Evolutionary conservation across 2,113 vertebrate genomes (phyloP).

Genomic region (Coptodon bakossiorum): DNA sequence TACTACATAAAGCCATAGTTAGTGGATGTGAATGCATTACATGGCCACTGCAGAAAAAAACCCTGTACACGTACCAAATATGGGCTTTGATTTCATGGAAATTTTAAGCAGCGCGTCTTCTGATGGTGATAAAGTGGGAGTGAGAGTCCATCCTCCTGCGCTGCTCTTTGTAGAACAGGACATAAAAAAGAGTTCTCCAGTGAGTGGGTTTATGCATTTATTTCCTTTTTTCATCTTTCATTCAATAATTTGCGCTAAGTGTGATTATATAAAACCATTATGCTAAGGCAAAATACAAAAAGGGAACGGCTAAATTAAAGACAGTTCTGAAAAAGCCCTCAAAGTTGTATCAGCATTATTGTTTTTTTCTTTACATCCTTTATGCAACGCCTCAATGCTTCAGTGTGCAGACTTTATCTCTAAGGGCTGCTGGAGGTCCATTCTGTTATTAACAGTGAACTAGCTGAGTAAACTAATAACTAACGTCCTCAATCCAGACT

Average conservation of each 20-base stretch:
- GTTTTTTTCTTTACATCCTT: neutral
- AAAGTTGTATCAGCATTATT: neutral
- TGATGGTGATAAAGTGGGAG: neutral
- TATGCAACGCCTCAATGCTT: neutral
- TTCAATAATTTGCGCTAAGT: slow-evolving; percentile 7
- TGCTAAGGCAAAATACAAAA: neutral
- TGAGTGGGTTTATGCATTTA: neutral
- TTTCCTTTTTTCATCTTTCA: slow-evolving; percentile 8
- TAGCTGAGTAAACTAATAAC: slow-evolving; percentile 47
- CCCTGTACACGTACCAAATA: neutral
- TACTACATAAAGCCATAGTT: neutral
- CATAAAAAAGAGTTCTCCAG: neutral
- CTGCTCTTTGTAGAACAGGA: neutral
- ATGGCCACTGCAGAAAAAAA: neutral
- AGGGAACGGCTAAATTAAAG: neutral
- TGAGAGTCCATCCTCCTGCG: neutral
- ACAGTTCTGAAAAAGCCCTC: neutral
- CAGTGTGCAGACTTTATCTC: slow-evolving; percentile 15
- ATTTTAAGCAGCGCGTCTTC: neutral
- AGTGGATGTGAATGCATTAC: neutral
- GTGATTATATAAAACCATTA: slow-evolving; percentile 41
- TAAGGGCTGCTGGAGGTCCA: neutral
- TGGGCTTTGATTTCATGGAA: neutral
- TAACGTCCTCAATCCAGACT: slow-evolving; percentile 33
- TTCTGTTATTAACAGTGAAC: slow-evolving; percentile 34